Evolutionary conservation across 1,140 invertebrate genomes (phyloP), one percentile per base, ranked within the genome.

Genomic region (Pseudomyrmex gracilis): DNA sequence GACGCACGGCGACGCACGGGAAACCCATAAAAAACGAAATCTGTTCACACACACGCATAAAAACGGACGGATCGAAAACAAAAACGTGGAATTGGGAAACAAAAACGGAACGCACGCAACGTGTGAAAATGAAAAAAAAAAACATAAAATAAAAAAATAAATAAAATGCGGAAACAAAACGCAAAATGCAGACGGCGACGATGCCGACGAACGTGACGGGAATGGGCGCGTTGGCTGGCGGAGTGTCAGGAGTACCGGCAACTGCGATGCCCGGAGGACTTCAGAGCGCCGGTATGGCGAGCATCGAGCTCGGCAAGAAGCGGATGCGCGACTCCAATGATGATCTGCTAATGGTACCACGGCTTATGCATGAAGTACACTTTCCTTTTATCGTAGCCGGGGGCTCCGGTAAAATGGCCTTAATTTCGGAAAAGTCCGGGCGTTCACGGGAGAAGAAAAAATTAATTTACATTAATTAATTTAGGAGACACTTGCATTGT

Each of bases 331-430:
- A 97, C 95, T 96, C 96, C 95, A 96, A 96, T 95, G 97, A 97
- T 95, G 97, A 98, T 96, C 95, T 98, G 96, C 96, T 98, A 97
- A 97, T 98, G 97, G 97, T 98, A 98, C 97, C 96, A 95, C 95
- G 94, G 96, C 96, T 96, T 95, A 94, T 95, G 95, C 95, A 95
- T 95, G 95, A 89, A 89, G 85, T 94, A 94, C 94, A 95, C 95
- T 94, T 93, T 91, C 86, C 91, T 91, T 87, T 89, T 92, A 34
- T 91, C 83, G 85, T 87, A 89, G 82, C 70, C 67, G 83, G 88
- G 88, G 86, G 34, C 82, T 83, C 53, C 47, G 70, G 61, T 51
- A 85, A 88, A 89, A 24, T 88, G 80, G 87, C 87, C 74, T 84
- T 20, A 49, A 63, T 24, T 17, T 53, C 24, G 73, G 10, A 4